Evolutionary conservation across 2,888 invertebrate species (phyloP).

Genomic region (Gibbula magus): DNA sequence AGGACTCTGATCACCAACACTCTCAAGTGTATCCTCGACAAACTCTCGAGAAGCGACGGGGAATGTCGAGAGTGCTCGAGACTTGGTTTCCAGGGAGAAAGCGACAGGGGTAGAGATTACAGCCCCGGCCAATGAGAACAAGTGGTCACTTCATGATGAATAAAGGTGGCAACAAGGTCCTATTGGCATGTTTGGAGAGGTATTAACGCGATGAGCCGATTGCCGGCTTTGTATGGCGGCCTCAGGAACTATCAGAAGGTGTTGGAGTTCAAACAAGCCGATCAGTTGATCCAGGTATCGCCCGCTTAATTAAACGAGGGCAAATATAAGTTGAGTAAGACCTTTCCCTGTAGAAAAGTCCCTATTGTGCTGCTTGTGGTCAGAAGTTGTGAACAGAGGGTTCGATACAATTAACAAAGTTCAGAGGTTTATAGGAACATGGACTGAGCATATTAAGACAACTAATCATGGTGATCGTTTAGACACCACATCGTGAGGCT

Average conservation of each 20-base stretch:
- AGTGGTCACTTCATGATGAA: constrained; percentile 5
- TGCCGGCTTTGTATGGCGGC: neutral
- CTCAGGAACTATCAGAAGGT: neutral
- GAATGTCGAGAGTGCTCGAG: constrained; percentile 7
- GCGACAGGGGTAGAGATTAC: neutral
- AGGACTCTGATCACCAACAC: neutral
- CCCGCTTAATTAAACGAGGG: neutral
- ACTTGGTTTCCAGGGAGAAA: neutral
- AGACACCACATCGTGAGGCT: too few species aligned
- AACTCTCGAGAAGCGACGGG: neutral
- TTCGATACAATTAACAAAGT: neutral
- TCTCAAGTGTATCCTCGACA: neutral
- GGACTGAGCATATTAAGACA: too few species aligned
- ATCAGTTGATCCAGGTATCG: neutral
- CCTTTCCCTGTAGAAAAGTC: neutral
- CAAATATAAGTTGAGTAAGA: neutral
- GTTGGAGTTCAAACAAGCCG: neutral
- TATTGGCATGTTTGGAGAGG: neutral
- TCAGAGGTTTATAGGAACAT: too few species aligned
- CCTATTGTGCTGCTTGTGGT: neutral
- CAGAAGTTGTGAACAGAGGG: neutral
- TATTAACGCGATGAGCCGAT: neutral
- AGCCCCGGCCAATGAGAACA: neutral
- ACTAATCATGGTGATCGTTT: too few species aligned
- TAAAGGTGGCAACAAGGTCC: neutral